Evolutionary conservation across 2,888 invertebrate species (phyloP).

Genomic region (Pegoplata infirma): DNA sequence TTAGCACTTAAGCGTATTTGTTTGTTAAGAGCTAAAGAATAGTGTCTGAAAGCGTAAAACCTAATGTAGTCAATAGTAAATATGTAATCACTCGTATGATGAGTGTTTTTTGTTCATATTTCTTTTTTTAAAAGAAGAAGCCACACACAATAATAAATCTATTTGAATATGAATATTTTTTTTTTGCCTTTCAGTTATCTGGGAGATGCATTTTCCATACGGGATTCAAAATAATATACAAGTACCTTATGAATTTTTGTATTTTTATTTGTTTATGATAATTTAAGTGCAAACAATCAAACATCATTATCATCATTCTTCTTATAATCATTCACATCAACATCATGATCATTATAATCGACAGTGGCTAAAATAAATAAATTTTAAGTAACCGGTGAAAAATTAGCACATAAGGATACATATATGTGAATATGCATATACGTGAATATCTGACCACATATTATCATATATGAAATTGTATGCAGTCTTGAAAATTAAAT

Average conservation of each 20-base stretch:
- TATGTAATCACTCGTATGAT: too few relatives aligned
- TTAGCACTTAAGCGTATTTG: conserved; percentile 57
- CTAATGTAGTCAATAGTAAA: conserved; percentile 26
- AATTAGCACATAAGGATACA: too few relatives aligned
- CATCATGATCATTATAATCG: conserved; percentile 20
- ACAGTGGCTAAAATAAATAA: conserved; percentile 52
- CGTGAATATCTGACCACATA: too few relatives aligned
- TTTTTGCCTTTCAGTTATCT: too few relatives aligned
- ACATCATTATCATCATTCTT: not conserved
- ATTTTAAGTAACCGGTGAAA: not conserved
- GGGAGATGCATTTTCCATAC: not conserved
- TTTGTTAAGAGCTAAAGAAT: conserved; percentile 23
- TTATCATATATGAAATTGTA: too few relatives aligned
- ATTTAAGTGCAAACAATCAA: conserved; percentile 73
- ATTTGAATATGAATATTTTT: not conserved
- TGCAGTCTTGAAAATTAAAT: too few relatives aligned
- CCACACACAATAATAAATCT: not conserved
- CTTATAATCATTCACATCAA: not conserved
- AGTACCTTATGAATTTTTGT: conserved; percentile 4
- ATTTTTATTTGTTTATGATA: conserved; percentile 75
- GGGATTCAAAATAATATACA: not conserved
- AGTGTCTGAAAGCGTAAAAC: conserved; percentile 58
- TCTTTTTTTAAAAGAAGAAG: too few relatives aligned
- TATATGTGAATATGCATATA: too few relatives aligned
- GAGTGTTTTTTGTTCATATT: not conserved